These are phyloP conservation scores for Girardinichthys multiradiatus DNA, from an alignment of 2,113 vertebrate species.

Conservation along the genomic window DNA sequence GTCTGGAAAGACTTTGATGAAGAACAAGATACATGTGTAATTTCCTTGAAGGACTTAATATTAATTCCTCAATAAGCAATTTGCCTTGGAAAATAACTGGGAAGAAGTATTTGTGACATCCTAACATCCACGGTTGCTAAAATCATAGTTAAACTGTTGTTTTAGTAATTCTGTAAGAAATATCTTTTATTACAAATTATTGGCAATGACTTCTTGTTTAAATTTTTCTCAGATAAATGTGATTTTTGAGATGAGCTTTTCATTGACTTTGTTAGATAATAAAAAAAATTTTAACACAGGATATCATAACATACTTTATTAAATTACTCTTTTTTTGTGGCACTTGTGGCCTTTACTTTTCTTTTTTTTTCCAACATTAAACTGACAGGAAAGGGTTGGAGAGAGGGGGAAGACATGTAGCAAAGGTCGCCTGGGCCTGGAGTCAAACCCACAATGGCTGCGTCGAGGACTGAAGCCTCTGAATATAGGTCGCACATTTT, in stretches of 20 bases:
- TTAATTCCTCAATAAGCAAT: slow-evolving; percentile 33
- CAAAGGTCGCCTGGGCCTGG: too few species aligned
- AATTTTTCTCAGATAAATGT: background rate
- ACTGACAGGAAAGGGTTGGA: too few species aligned
- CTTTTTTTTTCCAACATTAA: too few species aligned
- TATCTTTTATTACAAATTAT: too few species aligned
- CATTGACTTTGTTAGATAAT: background rate
- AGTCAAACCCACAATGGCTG: too few species aligned
- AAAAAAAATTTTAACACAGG: background rate
- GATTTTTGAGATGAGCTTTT: background rate
- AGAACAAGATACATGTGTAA: slow-evolving; percentile 24
- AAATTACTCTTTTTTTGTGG: too few species aligned
- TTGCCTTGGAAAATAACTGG: background rate
- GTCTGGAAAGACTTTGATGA: background rate
- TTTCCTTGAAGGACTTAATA: slow-evolving; percentile 20
- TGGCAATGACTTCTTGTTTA: background rate
- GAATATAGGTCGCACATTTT: too few species aligned
- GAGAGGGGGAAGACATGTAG: too few species aligned
- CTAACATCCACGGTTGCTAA: background rate
- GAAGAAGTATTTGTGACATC: background rate
- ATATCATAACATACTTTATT: background rate
- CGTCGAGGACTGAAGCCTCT: too few species aligned
- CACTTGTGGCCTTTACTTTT: too few species aligned
- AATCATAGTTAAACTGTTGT: background rate
- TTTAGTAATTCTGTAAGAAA: background rate